Evolutionary conservation across 2,113 vertebrate species (phyloP).

Genomic region (Galbula dea): DNA sequence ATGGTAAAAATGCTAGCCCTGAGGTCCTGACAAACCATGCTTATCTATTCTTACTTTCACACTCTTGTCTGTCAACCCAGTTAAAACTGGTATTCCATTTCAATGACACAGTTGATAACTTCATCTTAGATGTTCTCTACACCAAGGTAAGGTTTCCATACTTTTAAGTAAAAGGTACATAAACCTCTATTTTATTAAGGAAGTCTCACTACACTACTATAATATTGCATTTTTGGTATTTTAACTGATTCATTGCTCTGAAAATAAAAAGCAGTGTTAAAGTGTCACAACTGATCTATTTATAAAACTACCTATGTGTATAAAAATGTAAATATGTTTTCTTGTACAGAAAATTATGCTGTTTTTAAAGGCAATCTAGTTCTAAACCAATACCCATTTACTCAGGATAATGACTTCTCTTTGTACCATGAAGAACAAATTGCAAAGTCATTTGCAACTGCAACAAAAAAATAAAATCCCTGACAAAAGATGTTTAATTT

Average conservation of each 20-base stretch:
- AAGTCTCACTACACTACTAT: background rate
- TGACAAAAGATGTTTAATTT: background rate
- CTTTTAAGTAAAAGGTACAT: background rate
- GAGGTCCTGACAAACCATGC: background rate
- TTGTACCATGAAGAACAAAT: background rate
- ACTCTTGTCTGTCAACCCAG: background rate
- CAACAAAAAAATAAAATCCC: background rate
- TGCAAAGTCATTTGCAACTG: background rate
- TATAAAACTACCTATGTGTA: background rate
- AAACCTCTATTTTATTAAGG: background rate
- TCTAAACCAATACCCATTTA: background rate
- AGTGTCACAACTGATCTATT: background rate
- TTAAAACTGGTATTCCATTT: background rate
- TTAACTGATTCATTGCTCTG: background rate
- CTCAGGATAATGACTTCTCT: background rate
- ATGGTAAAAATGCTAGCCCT: background rate
- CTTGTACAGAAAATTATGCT: background rate
- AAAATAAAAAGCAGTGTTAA: background rate
- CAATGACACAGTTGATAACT: background rate
- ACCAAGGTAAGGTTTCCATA: background rate
- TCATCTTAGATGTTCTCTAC: background rate
- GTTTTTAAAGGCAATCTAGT: background rate
- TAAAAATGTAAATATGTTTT: background rate
- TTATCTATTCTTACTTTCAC: background rate
- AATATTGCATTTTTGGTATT: background rate